Percentiles rank a stretch among this genome's conserved stretches.
phyloP scores from a whole-genome alignment of 2,797 vertebrate genomes.

The Vespertilio murinus region DNA sequence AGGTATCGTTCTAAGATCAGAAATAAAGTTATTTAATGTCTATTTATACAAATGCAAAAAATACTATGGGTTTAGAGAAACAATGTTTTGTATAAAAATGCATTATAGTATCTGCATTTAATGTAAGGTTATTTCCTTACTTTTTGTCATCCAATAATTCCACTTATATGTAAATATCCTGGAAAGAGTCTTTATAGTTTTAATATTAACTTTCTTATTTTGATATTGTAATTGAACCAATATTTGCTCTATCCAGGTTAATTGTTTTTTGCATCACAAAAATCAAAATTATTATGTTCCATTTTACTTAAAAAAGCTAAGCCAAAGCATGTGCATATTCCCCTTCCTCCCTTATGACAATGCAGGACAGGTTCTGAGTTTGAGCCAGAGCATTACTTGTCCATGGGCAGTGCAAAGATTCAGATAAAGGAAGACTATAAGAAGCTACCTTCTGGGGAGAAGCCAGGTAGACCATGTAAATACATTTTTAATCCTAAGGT shows the following conservation, averaged over 20 bases:
- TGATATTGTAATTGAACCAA: not conserved
- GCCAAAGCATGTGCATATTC: not conserved
- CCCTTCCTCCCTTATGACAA: not conserved
- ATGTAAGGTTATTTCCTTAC: conserved; percentile 10
- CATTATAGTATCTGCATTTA: not conserved
- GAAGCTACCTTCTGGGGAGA: not conserved
- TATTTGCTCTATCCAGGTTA: not conserved
- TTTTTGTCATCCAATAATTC: conserved; percentile 6
- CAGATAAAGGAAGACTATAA: not conserved
- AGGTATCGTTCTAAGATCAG: not conserved
- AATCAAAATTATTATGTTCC: not conserved
- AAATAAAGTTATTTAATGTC: conserved; percentile 1
- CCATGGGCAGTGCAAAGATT: not conserved
- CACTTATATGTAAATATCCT: not conserved
- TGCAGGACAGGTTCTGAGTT: not conserved
- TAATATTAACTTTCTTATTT: conserved; percentile 47
- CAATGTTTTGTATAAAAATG: not conserved
- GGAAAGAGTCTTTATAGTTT: not conserved
- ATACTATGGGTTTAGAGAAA: not conserved
- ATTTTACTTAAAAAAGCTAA: not conserved
- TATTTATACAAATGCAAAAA: not conserved
- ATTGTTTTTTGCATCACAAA: conserved; percentile 19
- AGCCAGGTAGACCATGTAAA: not conserved
- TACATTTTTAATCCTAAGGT: not conserved
- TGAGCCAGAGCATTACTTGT: not conserved